These are phyloP conservation scores for Telenomus remus DNA, from an alignment of 1,140 invertebrate genomes.

Conservation along the genomic window DNA sequence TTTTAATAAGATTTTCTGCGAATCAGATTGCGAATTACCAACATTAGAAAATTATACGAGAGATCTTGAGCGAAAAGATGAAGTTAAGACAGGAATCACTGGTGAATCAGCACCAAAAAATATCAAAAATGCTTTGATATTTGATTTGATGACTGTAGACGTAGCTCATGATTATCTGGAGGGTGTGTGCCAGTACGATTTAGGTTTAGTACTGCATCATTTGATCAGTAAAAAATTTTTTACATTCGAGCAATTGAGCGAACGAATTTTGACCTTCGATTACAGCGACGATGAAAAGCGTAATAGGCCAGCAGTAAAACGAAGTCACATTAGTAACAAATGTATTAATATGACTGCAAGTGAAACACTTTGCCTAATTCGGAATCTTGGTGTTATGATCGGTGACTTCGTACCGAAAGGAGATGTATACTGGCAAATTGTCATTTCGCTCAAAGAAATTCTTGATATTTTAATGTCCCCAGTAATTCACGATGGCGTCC, in stretches of 20 bases:
- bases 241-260: constrained; percentile 5
- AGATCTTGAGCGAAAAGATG: constrained; percentile 13
- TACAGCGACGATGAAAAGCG: constrained; percentile 16
- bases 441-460: constrained; percentile 10
- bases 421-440: constrained; percentile 8
- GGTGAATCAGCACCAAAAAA: constrained; percentile 5
- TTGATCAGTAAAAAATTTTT: constrained; percentile 1
- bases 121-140: constrained; percentile 12
- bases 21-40: constrained; percentile 15
- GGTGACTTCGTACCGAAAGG: constrained; percentile 11
- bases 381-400: constrained; percentile 27
- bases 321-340: constrained; percentile 6
- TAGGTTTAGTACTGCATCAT: background rate
- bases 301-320: constrained; percentile 15
- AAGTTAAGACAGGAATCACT: constrained; percentile 8
- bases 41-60: constrained; percentile 17
- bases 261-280: constrained; percentile 4
- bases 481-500: constrained; percentile 11
- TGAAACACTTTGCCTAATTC: constrained; percentile 13
- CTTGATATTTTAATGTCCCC: background rate
- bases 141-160: constrained; percentile 9
- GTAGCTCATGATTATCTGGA: background rate
- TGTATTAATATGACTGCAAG: constrained; percentile 35
- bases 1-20: background rate
- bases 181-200: background rate